Percentiles rank a stretch among this genome's conserved stretches.
These are phyloP conservation scores for Brevipalpus yothersi DNA, from an alignment of 1,140 invertebrate species.

Conservation along the genomic window DNA sequence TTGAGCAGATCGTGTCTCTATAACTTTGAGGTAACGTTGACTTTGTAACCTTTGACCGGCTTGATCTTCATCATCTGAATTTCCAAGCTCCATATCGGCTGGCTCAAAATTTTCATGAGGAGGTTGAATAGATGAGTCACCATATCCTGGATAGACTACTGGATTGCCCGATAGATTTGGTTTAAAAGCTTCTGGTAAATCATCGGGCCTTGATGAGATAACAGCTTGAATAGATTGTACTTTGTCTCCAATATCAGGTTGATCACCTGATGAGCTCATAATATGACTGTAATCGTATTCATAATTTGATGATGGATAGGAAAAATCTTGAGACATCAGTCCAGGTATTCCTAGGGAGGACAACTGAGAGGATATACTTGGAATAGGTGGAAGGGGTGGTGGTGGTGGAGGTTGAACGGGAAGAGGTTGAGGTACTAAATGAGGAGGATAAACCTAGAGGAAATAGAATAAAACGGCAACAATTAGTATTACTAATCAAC, in stretches of 20 bases:
- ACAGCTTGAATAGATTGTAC: conserved; percentile 8
- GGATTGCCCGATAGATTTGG: neutral
- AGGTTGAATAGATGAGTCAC: neutral
- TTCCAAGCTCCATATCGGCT: conserved; percentile 12
- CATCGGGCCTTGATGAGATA: conserved; percentile 7
- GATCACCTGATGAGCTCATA: neutral
- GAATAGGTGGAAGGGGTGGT: neutral
- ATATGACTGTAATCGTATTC: neutral
- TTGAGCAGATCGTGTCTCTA: neutral
- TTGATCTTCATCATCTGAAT: conserved; percentile 8
- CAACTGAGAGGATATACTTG: neutral
- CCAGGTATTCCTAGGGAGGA: neutral
- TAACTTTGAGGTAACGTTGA: neutral
- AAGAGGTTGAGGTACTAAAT: neutral
- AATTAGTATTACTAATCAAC: neutral
- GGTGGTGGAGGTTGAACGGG: neutral
- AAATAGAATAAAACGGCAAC: neutral
- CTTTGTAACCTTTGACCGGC: neutral
- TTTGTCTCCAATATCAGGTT: neutral
- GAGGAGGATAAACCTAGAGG: neutral
- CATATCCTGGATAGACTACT: neutral
- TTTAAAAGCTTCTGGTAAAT: neutral
- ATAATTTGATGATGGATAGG: neutral
- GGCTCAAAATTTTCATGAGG: conserved; percentile 7
- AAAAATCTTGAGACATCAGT: neutral